Evolutionary conservation across 2,113 vertebrate species (phyloP).

Genomic region (Urocynchramus pylzowi): DNA sequence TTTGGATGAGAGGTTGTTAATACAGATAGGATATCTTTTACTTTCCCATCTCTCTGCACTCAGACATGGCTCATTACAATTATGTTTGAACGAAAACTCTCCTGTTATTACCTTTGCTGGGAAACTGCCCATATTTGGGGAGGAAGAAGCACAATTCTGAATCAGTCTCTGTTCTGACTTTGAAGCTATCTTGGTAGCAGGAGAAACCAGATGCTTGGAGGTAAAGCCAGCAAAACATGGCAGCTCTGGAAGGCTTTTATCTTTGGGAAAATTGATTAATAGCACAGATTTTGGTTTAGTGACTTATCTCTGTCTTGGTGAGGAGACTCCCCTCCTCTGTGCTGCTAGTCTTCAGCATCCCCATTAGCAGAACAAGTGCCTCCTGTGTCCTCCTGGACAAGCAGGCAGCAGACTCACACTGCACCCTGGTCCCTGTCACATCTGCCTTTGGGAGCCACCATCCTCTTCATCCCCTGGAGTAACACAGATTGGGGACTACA

Average conservation of each 20-base stretch:
- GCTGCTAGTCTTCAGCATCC: not conserved
- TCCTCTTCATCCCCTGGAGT: not conserved
- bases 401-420: not conserved
- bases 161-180: not conserved
- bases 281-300: not conserved
- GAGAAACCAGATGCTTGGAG: not conserved
- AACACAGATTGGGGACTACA: rapidly evolving
- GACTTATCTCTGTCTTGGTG: not conserved
- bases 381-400: not conserved
- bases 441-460: rapidly evolving
- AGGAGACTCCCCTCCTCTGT: not conserved
- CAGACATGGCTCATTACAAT: not conserved
- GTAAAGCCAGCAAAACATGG: not conserved
- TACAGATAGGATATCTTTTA: not conserved
- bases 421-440: not conserved
- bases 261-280: not conserved
- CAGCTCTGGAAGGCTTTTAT: not conserved
- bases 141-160: not conserved
- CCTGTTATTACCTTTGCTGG: not conserved
- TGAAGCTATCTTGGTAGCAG: not conserved
- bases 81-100: not conserved
- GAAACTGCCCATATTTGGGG: not conserved
- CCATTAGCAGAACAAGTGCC: not conserved
- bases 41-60: not conserved
- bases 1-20: not conserved